phyloP scores from a whole-genome alignment of 2,797 vertebrate species.

The Hafferia zeledoni region DNA sequence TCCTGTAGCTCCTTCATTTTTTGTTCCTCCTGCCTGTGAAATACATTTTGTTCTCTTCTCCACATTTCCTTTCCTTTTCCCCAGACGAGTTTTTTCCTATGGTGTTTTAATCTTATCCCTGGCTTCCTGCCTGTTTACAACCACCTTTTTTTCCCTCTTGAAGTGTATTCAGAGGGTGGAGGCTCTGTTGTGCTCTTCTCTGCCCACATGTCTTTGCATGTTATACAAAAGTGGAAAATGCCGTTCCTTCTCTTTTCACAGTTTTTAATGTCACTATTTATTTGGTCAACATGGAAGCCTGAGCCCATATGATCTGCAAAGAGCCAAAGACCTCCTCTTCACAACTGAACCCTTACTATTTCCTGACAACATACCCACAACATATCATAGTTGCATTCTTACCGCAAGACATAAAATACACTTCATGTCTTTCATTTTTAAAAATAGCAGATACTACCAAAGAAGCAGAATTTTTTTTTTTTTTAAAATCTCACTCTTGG shows the following conservation, averaged over 20 bases:
- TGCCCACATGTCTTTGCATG: not conserved
- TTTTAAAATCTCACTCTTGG: not conserved
- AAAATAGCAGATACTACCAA: not conserved
- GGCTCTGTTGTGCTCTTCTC: rapidly evolving
- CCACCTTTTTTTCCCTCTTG: not conserved
- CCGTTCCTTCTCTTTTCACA: not conserved
- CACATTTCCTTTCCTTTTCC: not conserved
- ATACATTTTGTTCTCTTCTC: not conserved
- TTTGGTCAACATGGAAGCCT: not conserved
- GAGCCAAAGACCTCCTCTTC: not conserved
- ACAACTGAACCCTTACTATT: not conserved
- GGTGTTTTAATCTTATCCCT: not conserved
- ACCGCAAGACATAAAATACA: not conserved
- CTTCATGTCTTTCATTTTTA: not conserved
- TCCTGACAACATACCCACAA: not conserved
- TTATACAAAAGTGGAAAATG: not conserved
- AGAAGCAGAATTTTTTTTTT: not conserved
- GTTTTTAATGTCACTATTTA: not conserved
- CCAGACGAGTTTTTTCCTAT: not conserved
- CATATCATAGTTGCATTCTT: not conserved
- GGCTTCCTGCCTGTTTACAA: not conserved
- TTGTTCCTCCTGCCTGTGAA: not conserved
- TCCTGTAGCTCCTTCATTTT: not conserved
- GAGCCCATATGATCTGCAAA: not conserved
- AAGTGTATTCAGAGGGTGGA: not conserved